Base-by-base conservation (phyloP, 1,140 invertebrate genomes). In the Muscidifurax raptorellus region DNA sequence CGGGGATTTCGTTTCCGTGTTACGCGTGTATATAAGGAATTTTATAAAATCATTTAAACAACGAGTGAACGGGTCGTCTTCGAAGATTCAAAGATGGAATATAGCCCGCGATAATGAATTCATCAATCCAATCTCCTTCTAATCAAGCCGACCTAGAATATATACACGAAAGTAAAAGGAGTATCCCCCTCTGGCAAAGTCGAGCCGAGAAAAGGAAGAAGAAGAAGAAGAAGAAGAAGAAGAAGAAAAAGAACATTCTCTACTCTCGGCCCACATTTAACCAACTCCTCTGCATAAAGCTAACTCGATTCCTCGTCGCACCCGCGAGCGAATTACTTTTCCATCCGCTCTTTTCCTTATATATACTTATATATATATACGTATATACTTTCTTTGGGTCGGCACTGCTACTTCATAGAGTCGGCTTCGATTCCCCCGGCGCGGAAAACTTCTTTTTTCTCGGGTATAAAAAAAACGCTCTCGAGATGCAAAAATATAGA, bases 311-410 rank as follows among this genome's bases (percentile, higher is more conserved):
- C 59, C 59, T 83, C 59, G 32, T 77, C 75, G 3, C 22, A 2
- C n/a, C n/a, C n/a, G n/a, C 52, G n/a, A 66, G 18, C 32, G 80
- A 76, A 82, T 82, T 82, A 76, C 72, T 82, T 82, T 82, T 76
- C 67, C 80, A 10, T 36, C 52, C 22, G 28, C 40, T 71, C 66
- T 32, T 13, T 22, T 44, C 22, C 10, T 27, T 59, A n/a, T n/a
- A n/a, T n/a, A n/a, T 32, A 18, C 28, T 76, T 66, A 44, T n/a
- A n/a, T 59, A n/a, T n/a, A n/a, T n/a, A n/a, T 32, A 18, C 28
- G 67, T 66, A 44, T n/a, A n/a, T 77, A 83, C 71, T 82, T 82
- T 82, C 71, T 75, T 36, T 75, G 15, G 30, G 32, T 18, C 1
- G n/a, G 18, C 52, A 59, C 40, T 44, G 25, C 72, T 22, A 15